Base-by-base conservation (phyloP, 1,140 invertebrate species). In the Pseudachorutes palmiensis region DNA sequence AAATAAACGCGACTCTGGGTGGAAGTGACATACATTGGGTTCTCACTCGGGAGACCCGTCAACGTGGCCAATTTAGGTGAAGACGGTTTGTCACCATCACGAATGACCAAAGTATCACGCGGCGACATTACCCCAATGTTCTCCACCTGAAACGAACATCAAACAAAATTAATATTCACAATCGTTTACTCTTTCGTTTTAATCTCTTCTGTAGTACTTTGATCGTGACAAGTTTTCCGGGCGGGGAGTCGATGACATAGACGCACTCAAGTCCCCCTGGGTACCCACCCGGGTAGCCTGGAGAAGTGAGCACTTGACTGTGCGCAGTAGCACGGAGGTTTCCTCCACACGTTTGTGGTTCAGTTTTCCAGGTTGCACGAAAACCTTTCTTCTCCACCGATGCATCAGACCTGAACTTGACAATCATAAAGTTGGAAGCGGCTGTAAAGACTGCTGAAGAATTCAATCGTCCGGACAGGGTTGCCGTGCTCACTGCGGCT, bases 391-490 rank as follows among this genome's bases (percentile, higher is more conserved):
- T 88, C 81, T 97, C 94, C 29, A 96, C 92, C 1, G 91, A 90
- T 14, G 88, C 88, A 77, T 98, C 95, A 0, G 92, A 90, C 71
- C 90, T 90, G 80, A 98, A 98, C 79, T 95, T 96, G 68, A 98
- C 87, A 66, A 97, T 94, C 92, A 98, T 97, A 73, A 97, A 95
- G 78, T 98, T 98, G 19, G 92, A 94, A 22, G 92, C 94, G 0
- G 94, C 95, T 2, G 93, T 90, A 78, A 90, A 95, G 2, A 90
- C 84, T 76, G 88, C 88, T 66, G 84, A 88, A 49, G 88, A 86
- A 76, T 92, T 88, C 77, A 89, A 85, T 79, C 90, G 87, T 65
- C 94, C 94, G 12, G 94, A 97, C 5, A 98, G 78, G 0, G 92
- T 95, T 0, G 90, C 91, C 68, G 97, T 80, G 70, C 90, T 92